Evolutionary conservation across 2,113 vertebrate species (phyloP), one percentile per base, ranked within the genome.

Genomic region (Pleuronectes platessa): DNA sequence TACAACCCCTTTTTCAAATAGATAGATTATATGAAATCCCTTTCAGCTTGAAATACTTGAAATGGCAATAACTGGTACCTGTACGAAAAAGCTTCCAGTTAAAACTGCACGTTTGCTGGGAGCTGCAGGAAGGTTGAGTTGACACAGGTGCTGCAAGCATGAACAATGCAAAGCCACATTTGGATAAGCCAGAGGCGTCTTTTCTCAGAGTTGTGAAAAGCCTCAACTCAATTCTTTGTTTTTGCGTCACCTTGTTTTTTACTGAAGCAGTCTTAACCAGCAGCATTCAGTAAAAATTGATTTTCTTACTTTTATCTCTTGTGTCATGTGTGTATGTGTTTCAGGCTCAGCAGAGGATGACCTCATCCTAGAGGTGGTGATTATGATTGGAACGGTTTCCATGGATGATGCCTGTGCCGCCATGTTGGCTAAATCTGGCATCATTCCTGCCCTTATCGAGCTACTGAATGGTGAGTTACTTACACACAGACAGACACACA

Each of bases 401-500:
- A 97, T 97, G 96, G 98, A 99, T 26, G 96, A 98, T 78, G 97
- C 97, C n/a, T 98, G 97, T 24, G 98, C 98, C 9, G 96, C 95
- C 62, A 90, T 99, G 87, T 87, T 99, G 76, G 98, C 98, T 51
- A 98, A 98, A 83, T 98, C 98, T 31, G 97, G 97, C 75, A 96
- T 99, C 69, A 98, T 99, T 76, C 97, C 97, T 58, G 96, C 97
- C 0, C 96, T 99, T 12, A 99, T 99, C 21, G 97, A 99, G 77
- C 93, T 99, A 5, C 93, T 99, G 3, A 98, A 98, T 1, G 97
- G 98, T 99, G 35, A 37, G 14, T 31, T 11, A 60, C 23, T 21
- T 2, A 61, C 17, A 26, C 23, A 15, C 14, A 26, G 23, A 35
- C 27, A 60, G 15, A 31, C 18, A 35, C 27, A 35, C 27, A 18